phyloP scores from a whole-genome alignment of 2,888 invertebrate species.

The Caenorhabditis wallacei region DNA sequence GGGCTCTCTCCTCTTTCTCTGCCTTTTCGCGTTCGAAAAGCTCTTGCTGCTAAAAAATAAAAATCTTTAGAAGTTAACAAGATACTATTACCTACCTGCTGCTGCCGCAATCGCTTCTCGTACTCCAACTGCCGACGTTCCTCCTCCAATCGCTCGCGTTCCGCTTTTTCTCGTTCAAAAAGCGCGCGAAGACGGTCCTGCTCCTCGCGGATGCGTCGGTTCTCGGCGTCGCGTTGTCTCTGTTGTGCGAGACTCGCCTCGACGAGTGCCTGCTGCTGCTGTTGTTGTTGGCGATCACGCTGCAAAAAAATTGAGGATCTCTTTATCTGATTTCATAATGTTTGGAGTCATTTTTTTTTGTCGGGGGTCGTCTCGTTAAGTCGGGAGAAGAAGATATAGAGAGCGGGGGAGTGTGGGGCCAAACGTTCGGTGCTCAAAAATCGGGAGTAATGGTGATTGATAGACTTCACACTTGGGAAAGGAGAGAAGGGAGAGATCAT shows the following conservation, averaged over 20 bases:
- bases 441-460: conserved; percentile 51
- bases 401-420: conserved; percentile 43
- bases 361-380: conserved; percentile 3
- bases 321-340: conserved; percentile 21
- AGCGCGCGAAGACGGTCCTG: conserved; percentile 71
- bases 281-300: conserved; percentile 66
- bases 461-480: conserved; percentile 1
- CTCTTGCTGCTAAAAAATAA: conserved; percentile 57
- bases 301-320: conserved; percentile 42
- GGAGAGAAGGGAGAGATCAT: too few relatives aligned
- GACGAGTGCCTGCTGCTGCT: conserved; percentile 66
- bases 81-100: conserved; percentile 68
- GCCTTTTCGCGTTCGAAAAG: conserved; percentile 66
- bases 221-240: conserved; percentile 71
- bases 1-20: conserved; percentile 58
- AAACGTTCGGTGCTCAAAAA: conserved; percentile 33
- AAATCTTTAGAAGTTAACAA: too few relatives aligned
- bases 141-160: conserved; percentile 71
- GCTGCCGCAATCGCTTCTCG: conserved; percentile 70
- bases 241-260: conserved; percentile 72
- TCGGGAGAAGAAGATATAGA: conserved; percentile 18
- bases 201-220: conserved; percentile 68
- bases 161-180: conserved; percentile 74
- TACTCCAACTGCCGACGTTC: conserved; percentile 68
- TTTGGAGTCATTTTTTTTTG: conserved; percentile 27